These are phyloP conservation scores for Origma solitaria DNA, from an alignment of 2,113 vertebrate genomes.

Conservation along the genomic window DNA sequence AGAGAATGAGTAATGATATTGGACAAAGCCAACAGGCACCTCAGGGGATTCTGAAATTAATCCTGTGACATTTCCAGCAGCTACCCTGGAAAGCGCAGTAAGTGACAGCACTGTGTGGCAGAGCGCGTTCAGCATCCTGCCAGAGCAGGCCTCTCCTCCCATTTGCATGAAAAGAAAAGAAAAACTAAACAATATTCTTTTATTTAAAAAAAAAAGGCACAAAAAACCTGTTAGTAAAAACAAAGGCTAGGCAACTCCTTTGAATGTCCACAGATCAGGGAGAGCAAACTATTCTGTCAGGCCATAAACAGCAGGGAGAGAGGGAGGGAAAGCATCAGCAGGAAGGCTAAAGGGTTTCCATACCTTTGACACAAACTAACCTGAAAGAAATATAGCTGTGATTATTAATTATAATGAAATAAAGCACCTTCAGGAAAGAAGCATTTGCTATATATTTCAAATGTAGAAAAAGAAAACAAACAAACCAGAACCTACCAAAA, in stretches of 20 bases:
- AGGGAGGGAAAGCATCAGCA: background rate
- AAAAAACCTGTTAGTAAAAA: background rate
- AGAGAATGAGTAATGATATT: background rate
- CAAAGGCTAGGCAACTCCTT: background rate
- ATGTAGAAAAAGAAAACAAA: background rate
- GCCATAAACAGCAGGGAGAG: background rate
- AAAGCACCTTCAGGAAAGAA: background rate
- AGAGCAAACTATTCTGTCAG: background rate
- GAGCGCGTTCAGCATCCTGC: background rate
- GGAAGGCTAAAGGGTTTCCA: background rate
- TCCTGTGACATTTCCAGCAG: constrained; percentile 16
- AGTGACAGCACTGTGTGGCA: background rate
- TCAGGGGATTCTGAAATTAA: constrained; percentile 16
- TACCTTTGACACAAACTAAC: background rate
- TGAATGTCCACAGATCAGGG: accelerated
- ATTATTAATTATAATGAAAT: background rate
- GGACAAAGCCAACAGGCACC: constrained; percentile 13
- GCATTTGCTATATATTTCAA: background rate
- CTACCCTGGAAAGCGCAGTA: background rate
- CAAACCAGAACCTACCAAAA: background rate
- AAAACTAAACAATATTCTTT: background rate
- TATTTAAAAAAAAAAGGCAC: background rate
- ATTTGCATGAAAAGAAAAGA: background rate
- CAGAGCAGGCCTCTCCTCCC: background rate
- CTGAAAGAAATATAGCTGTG: background rate